Percentiles rank a stretch among this genome's conserved stretches.
Conservation (phyloP, 2,797 vertebrate species). For the Anolis apletophallus region DNA sequence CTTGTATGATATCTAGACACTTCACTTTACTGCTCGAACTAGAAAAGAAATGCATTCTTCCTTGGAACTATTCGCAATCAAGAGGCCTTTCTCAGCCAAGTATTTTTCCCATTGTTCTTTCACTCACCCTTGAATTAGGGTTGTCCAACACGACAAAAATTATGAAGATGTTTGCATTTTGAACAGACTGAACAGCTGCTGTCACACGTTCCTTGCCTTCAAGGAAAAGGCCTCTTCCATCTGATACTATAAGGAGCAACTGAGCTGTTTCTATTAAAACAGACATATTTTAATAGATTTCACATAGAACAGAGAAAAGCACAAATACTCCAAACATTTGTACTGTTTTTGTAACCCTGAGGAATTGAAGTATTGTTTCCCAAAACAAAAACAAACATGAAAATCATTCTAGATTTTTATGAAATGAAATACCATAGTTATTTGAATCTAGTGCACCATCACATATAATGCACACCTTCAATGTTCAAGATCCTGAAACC, state of each 20-base stretch:
- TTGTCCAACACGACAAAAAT: slow-evolving; percentile 97
- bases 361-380: neutral
- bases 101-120: slow-evolving; percentile 28
- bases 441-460: too few relatives aligned
- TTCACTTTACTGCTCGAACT: neutral
- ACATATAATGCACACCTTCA: too few relatives aligned
- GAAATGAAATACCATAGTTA: neutral
- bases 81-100: neutral
- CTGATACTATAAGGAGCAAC: slow-evolving; percentile 93
- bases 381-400: neutral
- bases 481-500: too few relatives aligned
- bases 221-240: slow-evolving; percentile 94
- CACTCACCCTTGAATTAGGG: slow-evolving; percentile 91
- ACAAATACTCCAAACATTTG: neutral
- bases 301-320: neutral
- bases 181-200: slow-evolving; percentile 87
- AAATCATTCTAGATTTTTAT: neutral
- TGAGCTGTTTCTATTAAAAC: slow-evolving; percentile 87
- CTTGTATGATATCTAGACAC: rapidly evolving
- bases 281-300: slow-evolving; percentile 33
- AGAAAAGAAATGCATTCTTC: neutral
- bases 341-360: neutral
- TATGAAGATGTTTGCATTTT: slow-evolving; percentile 89
- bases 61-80: neutral
- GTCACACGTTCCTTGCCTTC: slow-evolving; percentile 95